Evolutionary conservation across 2,797 vertebrate species (phyloP).

Genomic region (Tapirus indicus): DNA sequence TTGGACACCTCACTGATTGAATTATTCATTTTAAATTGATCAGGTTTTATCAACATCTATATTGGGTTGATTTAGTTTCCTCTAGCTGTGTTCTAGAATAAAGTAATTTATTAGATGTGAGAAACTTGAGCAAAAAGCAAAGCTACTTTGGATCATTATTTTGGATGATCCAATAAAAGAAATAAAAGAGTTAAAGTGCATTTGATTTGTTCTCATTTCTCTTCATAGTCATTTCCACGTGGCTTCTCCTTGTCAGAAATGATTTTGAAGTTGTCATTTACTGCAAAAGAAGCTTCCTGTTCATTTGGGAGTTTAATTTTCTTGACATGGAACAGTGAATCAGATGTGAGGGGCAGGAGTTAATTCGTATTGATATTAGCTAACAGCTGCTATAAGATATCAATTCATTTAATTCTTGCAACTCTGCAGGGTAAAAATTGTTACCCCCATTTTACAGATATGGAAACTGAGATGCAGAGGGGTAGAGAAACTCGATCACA

Average conservation of each 20-base stretch:
- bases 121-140: neutral
- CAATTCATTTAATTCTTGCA: neutral
- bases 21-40: constrained; percentile 70
- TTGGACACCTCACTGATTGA: constrained; percentile 53
- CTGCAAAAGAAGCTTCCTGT: neutral
- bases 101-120: constrained; percentile 28
- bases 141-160: neutral
- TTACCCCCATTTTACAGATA: neutral
- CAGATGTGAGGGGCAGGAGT: neutral
- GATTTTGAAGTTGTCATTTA: neutral
- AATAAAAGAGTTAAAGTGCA: neutral
- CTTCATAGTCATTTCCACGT: neutral
- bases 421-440: rapidly evolving
- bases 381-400: neutral
- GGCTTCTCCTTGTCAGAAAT: neutral
- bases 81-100: constrained; percentile 14
- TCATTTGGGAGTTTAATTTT: neutral
- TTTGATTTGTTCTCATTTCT: neutral
- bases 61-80: constrained; percentile 40
- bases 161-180: neutral
- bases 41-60: constrained; percentile 57
- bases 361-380: neutral
- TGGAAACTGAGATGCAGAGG: neutral
- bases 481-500: neutral
- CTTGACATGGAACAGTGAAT: neutral